Evolutionary conservation across 2,888 invertebrate genomes (phyloP).

Genomic region (Amiota mariae): DNA sequence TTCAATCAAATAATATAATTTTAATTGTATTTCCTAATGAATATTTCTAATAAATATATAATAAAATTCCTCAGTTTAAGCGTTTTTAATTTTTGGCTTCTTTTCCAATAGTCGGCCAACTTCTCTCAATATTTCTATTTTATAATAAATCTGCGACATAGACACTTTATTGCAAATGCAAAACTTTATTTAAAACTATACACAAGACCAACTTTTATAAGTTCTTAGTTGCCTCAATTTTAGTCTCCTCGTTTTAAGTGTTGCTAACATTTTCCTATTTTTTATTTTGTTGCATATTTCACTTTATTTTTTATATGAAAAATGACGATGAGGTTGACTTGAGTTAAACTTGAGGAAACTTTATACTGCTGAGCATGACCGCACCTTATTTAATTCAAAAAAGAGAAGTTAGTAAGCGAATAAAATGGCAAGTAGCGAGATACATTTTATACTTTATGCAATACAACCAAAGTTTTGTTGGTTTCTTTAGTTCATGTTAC

Average conservation of each 20-base stretch:
- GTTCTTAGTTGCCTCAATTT: background rate
- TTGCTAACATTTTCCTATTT: background rate
- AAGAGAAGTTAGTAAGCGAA: background rate
- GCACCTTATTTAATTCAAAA: background rate
- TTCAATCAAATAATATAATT: too few species aligned
- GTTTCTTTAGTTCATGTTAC: background rate
- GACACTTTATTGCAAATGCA: too few species aligned
- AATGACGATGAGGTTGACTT: background rate
- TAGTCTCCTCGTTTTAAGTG: background rate
- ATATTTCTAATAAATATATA: too few species aligned
- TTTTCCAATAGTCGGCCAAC: too few species aligned
- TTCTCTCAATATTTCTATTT: too few species aligned
- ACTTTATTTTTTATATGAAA: conserved; percentile 11
- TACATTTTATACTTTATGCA: background rate
- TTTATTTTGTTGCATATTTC: conserved; percentile 9
- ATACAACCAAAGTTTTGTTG: conserved; percentile 4
- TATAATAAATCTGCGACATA: too few species aligned
- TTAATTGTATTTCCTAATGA: too few species aligned
- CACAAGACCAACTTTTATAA: too few species aligned
- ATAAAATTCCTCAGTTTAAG: too few species aligned
- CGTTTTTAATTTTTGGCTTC: too few species aligned
- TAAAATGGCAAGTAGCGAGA: background rate
- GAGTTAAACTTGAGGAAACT: background rate
- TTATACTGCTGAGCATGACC: background rate
- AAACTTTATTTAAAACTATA: too few species aligned